These are phyloP conservation scores for Centropristis striata DNA, from an alignment of 2,113 vertebrate genomes.

Conservation along the genomic window DNA sequence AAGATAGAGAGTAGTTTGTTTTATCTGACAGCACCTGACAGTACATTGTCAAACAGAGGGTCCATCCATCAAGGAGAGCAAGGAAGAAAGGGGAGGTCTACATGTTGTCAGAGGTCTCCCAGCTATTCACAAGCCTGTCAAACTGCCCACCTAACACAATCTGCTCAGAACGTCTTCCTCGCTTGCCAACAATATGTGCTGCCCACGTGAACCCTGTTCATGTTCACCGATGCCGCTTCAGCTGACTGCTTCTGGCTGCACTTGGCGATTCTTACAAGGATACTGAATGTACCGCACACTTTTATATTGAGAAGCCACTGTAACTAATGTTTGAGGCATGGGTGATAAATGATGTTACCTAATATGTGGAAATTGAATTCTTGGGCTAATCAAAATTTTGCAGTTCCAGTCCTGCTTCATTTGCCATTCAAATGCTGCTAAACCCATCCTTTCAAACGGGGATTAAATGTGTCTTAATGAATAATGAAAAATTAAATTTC, in stretches of 20 bases:
- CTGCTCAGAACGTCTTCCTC: neutral
- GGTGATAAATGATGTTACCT: slow-evolving; percentile 36
- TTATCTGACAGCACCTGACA: slow-evolving; percentile 60
- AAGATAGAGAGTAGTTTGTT: neutral
- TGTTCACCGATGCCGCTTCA: slow-evolving; percentile 10
- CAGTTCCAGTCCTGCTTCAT: slow-evolving; percentile 54
- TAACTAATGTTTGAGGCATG: slow-evolving; percentile 35
- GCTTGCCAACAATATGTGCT: slow-evolving; percentile 21
- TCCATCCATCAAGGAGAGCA: slow-evolving; percentile 19
- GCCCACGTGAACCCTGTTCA: slow-evolving; percentile 11
- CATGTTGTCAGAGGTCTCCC: slow-evolving; percentile 16
- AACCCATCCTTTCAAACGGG: slow-evolving; percentile 45
- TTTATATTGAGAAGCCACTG: slow-evolving; percentile 5
- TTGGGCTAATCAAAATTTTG: slow-evolving; percentile 54
- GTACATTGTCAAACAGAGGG: slow-evolving; percentile 42
- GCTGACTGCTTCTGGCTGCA: neutral
- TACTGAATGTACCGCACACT: neutral
- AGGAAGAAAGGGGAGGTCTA: neutral
- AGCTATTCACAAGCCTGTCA: slow-evolving; percentile 33
- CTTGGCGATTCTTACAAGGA: neutral
- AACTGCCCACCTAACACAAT: slow-evolving; percentile 30
- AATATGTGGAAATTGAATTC: slow-evolving; percentile 49
- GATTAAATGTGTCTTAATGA: slow-evolving; percentile 60
- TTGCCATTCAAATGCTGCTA: slow-evolving; percentile 53
- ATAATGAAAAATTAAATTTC: slow-evolving; percentile 51